These are phyloP conservation scores for Embiotoca jacksoni DNA, from an alignment of 2,113 vertebrate genomes.

Conservation along the genomic window DNA sequence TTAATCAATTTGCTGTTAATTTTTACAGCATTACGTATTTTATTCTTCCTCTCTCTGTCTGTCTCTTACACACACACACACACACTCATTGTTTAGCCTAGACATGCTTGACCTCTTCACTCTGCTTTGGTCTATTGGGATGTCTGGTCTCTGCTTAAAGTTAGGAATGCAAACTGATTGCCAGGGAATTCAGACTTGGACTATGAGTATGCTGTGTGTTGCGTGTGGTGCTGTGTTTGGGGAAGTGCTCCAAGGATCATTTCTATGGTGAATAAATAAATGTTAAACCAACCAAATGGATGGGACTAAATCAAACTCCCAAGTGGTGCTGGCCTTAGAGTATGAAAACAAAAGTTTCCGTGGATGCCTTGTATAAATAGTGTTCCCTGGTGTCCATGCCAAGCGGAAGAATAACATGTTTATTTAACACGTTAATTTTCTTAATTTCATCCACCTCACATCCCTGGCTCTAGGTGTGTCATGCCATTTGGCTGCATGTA, in stretches of 20 bases:
- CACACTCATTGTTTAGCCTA: constrained; percentile 63
- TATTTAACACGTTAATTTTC: constrained; percentile 36
- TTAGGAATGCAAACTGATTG: constrained; percentile 66
- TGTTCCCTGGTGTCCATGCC: constrained; percentile 31
- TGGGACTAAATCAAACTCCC: constrained; percentile 37
- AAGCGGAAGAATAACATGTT: constrained; percentile 60
- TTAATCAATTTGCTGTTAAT: constrained; percentile 6
- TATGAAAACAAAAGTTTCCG: constrained; percentile 54
- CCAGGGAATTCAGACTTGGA: constrained; percentile 63
- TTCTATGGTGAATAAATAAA: constrained; percentile 63
- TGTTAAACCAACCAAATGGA: constrained; percentile 50
- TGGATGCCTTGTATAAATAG: constrained; percentile 39
- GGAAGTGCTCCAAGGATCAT: constrained; percentile 50
- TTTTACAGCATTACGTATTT: constrained; percentile 40
- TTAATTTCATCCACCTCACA: constrained; percentile 46
- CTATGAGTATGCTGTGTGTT: constrained; percentile 42
- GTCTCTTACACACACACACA: constrained; percentile 28
- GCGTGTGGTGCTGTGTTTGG: constrained; percentile 48
- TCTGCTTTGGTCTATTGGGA: constrained; percentile 61
- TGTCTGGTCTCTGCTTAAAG: constrained; percentile 69
- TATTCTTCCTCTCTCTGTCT: neutral
- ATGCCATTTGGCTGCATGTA: neutral
- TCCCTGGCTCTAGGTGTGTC: constrained; percentile 40
- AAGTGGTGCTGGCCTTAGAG: constrained; percentile 20
- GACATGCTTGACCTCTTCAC: constrained; percentile 64